These are phyloP conservation scores for Drosophila histrio DNA, from an alignment of 2,888 invertebrate genomes.

Conservation along the genomic window DNA sequence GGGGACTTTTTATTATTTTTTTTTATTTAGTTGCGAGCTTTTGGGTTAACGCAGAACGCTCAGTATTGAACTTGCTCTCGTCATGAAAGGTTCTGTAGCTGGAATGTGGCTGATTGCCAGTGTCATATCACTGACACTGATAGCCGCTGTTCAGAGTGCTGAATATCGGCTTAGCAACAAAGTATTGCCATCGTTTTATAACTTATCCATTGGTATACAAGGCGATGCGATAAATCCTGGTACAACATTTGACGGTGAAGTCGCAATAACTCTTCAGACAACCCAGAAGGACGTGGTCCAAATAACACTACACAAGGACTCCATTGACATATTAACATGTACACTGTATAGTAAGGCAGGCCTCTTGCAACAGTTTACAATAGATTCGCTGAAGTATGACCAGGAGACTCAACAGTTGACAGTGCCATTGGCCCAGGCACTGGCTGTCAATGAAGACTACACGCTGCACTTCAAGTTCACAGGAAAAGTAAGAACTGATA, in stretches of 20 bases:
- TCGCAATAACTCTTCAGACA: slow-evolving; percentile 85
- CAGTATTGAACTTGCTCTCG: slow-evolving; percentile 46
- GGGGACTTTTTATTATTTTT: slow-evolving; percentile 36
- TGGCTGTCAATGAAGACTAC: slow-evolving; percentile 83
- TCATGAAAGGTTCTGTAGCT: slow-evolving; percentile 43
- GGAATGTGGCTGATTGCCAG: slow-evolving; percentile 15
- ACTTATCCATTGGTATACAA: slow-evolving; percentile 84
- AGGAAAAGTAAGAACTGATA: slow-evolving; percentile 84
- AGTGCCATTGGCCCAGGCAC: slow-evolving; percentile 81
- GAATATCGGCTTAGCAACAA: slow-evolving; percentile 80
- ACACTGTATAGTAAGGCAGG: slow-evolving; percentile 38
- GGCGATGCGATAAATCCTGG: slow-evolving; percentile 46
- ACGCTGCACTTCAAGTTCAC: slow-evolving; percentile 84
- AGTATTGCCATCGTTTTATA: slow-evolving; percentile 85
- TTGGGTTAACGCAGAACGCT: not conserved
- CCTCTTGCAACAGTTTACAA: slow-evolving; percentile 23
- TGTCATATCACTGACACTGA: slow-evolving; percentile 29
- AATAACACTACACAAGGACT: slow-evolving; percentile 85
- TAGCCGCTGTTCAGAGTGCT: slow-evolving; percentile 18
- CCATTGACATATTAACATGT: slow-evolving; percentile 52
- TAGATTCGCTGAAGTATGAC: slow-evolving; percentile 53
- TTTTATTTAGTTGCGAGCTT: not conserved
- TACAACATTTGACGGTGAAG: slow-evolving; percentile 75
- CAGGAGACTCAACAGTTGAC: slow-evolving; percentile 83
- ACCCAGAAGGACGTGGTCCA: slow-evolving; percentile 81